A percentile compares a stretch with the other conserved stretches of the same genome.
Conservation (phyloP, 2,113 vertebrate genomes). For the Ellobius talpinus region DNA sequence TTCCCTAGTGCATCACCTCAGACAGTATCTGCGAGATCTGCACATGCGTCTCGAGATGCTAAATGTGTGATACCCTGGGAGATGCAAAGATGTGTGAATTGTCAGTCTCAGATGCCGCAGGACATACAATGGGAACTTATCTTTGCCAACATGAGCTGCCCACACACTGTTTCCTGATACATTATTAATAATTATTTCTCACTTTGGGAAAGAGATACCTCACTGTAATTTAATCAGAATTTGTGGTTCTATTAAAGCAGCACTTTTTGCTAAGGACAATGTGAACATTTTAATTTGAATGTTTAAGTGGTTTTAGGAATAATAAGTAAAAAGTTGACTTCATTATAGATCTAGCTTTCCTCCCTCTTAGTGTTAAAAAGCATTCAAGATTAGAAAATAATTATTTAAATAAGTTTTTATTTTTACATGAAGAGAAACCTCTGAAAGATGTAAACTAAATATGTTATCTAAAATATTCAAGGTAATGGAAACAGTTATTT, state of each 20-base stretch:
- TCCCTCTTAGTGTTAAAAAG: neutral
- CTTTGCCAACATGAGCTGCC: neutral
- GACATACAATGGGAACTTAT: neutral
- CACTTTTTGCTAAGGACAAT: neutral
- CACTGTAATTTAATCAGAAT: neutral
- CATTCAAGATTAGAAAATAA: conserved; percentile 32
- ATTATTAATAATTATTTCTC: conserved; percentile 9
- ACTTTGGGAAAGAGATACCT: neutral
- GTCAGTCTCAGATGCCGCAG: neutral
- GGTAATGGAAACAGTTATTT: conserved; percentile 15
- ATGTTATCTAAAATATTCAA: conserved; percentile 53
- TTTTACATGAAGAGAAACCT: conserved; percentile 47
- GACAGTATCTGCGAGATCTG: neutral
- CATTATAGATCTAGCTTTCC: neutral
- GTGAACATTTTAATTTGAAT: conserved; percentile 7
- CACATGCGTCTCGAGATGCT: neutral
- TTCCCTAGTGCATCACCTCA: neutral
- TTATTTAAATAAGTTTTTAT: neutral
- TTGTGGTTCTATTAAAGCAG: neutral
- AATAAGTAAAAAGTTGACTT: conserved; percentile 7
- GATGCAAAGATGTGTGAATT: neutral
- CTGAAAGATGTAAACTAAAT: conserved; percentile 26
- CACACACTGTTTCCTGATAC: neutral
- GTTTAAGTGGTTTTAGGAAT: neutral
- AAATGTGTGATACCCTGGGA: neutral